Conservation (phyloP, 2,113 vertebrate genomes). For the Himantopus leucocephalus region DNA sequence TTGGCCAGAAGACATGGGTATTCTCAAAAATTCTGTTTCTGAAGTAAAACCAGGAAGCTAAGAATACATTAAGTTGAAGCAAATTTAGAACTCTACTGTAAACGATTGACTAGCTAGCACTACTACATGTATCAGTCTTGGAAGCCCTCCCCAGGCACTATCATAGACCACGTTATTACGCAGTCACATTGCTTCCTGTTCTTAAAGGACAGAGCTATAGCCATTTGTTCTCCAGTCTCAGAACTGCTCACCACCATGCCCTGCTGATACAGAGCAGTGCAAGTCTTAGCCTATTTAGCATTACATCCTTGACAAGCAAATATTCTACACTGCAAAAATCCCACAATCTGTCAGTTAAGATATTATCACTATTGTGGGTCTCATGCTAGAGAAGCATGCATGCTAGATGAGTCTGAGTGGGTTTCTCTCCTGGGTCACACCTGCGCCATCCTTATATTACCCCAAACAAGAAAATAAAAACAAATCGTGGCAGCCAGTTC, state of each 20-base stretch:
- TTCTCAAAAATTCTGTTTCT: background rate
- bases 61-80: background rate
- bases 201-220: background rate
- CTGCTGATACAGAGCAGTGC: background rate
- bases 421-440: background rate
- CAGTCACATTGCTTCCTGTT: background rate
- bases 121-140: background rate
- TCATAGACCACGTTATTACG: background rate
- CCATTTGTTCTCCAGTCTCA: background rate
- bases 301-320: background rate
- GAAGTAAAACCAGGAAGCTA: background rate
- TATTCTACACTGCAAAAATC: background rate
- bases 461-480: background rate
- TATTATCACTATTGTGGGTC: background rate
- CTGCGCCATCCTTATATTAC: background rate
- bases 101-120: background rate
- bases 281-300: background rate
- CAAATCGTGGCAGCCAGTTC: background rate
- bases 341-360: background rate
- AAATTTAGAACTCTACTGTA: background rate
- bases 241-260: background rate
- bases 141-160: background rate
- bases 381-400: fast-evolving
- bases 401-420: background rate
- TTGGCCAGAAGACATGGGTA: background rate